Percentiles rank a stretch among this genome's conserved stretches.
These are phyloP conservation scores for Eurosta solidaginis DNA, from an alignment of 1,140 invertebrate genomes.

Conservation along the genomic window DNA sequence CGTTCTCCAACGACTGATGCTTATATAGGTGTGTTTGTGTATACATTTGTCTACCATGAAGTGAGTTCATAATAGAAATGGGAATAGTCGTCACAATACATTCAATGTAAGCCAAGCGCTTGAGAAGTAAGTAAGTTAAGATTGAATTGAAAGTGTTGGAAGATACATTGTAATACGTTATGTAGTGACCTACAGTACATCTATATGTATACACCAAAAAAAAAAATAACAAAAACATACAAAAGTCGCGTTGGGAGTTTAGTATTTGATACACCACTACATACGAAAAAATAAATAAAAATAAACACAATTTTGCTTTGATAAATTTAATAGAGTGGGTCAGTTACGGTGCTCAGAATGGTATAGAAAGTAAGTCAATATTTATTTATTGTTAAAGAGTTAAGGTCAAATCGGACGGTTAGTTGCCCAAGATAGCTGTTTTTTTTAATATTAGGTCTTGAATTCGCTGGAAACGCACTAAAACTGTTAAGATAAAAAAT, in stretches of 20 bases:
- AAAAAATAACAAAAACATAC: too few species aligned
- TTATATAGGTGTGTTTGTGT: neutral
- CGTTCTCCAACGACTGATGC: too few species aligned
- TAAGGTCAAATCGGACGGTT: neutral
- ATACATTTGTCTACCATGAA: neutral
- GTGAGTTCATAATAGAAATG: conserved; percentile 23
- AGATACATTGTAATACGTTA: neutral
- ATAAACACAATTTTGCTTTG: conserved; percentile 15
- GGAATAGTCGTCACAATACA: conserved; percentile 24
- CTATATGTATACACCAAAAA: too few species aligned
- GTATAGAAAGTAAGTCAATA: neutral
- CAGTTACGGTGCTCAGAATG: neutral
- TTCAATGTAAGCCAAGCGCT: conserved; percentile 12
- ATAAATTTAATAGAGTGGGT: neutral
- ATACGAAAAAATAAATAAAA: neutral
- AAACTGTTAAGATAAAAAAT: too few species aligned
- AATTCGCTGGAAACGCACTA: too few species aligned
- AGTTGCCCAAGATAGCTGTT: too few species aligned
- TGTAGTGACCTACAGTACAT: conserved; percentile 14
- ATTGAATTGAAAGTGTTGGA: neutral
- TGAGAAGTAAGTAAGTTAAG: neutral
- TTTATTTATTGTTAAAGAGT: conserved; percentile 14
- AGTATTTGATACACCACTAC: neutral
- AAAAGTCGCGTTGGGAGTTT: neutral
- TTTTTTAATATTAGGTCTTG: too few species aligned